Base-by-base conservation (phyloP, 2,797 vertebrate species). In the Serranus cabrilla region DNA sequence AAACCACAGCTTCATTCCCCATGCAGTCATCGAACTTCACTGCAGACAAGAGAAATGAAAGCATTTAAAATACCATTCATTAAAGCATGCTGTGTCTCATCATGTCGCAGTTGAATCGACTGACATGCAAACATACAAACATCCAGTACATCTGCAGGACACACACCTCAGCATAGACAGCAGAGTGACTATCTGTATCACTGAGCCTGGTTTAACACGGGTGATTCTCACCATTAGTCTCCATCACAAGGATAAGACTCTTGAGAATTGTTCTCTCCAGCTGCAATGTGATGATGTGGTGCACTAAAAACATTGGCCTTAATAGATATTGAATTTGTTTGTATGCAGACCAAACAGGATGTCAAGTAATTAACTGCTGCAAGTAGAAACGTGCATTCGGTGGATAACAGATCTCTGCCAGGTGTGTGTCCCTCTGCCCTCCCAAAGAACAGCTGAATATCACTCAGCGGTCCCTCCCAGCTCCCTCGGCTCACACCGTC, bases 21-120 rank as follows among this genome's bases (percentile, higher is more conserved):
- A 89, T 80, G 90, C 98, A 99, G 95, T 96, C 96, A 61, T 96
- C 95, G 86, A 98, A 98, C 90, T 93, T 94, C 76, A 99, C 97
- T 99, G 90, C 55, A 91, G 93, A 89, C 80, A 81, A 84, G 65
- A 87, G 27, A 68, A 77, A 12, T 31, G 54, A 76, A 23, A 76
- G 18, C 3, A 61, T 47, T 72, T 18, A 74, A 73, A n/a, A 11
- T 37, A 12, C 10, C 27, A 4, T 43, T 73, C 27, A 45, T 55
- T 37, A 45, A 34, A 50, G 34, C 5, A 10, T 39, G 45, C 11
- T 7, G 20, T 49, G 43, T 20, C 18, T 50, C 4, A 9, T 64
- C n/a, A 18, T 23, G 34, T 18, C 9, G 10, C 47, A 7, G 27
- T n/a, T n/a, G n/a, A n/a, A n/a, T n/a, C n/a, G n/a, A 17, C 20